Evolutionary conservation across 2,113 vertebrate genomes (phyloP).

Genomic region (Lophius piscatorius): DNA sequence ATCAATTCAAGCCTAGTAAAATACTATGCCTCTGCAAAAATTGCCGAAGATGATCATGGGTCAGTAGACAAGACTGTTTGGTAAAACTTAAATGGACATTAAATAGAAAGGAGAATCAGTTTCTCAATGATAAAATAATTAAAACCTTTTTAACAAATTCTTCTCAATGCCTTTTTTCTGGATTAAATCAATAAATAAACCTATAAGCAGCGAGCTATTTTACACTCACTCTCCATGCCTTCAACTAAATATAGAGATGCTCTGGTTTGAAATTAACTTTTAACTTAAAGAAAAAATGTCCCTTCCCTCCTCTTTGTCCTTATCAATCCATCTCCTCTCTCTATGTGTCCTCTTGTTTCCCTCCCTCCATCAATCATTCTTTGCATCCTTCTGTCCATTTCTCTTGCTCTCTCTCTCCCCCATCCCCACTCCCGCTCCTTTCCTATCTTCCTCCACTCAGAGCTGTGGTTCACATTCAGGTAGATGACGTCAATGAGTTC

Average conservation of each 20-base stretch:
- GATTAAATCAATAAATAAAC: neutral
- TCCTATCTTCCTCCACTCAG: conserved; percentile 64
- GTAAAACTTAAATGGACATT: neutral
- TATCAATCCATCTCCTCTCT: conserved; percentile 14
- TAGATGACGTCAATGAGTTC: conserved; percentile 96
- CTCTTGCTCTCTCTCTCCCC: neutral
- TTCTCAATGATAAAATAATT: conserved; percentile 12
- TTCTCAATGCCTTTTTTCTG: neutral
- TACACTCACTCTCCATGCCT: neutral
- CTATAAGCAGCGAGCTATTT: neutral
- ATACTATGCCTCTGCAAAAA: neutral
- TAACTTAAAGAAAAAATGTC: neutral
- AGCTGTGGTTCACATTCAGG: conserved; percentile 97
- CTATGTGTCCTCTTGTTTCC: neutral
- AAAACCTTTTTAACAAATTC: neutral
- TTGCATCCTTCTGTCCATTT: neutral
- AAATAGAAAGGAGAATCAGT: conserved; percentile 1
- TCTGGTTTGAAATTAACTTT: neutral
- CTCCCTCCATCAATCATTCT: conserved; percentile 18
- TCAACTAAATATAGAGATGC: neutral
- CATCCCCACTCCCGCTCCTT: neutral
- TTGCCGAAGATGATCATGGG: neutral
- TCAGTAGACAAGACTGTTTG: neutral
- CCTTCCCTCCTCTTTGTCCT: neutral
- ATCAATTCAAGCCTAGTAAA: neutral